Conservation (phyloP, 2,888 invertebrate genomes). For the Ophion slaviceki region DNA sequence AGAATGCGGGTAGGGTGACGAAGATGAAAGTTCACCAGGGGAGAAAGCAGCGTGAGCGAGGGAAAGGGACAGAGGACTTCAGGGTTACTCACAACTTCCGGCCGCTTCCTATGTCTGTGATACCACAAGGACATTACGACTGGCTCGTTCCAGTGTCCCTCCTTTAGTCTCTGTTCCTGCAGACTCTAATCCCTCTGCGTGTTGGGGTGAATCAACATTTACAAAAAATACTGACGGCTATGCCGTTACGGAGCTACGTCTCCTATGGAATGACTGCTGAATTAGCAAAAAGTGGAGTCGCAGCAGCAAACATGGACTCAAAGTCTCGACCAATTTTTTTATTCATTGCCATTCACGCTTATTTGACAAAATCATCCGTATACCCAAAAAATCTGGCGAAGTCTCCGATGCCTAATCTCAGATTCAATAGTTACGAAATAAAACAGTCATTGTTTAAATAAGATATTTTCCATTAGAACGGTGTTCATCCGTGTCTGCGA, state of each 20-base stretch:
- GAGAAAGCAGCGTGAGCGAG: conserved; percentile 35
- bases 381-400: no score
- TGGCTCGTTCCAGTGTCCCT: conserved; percentile 38
- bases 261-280: not conserved
- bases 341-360: no score
- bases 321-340: no score
- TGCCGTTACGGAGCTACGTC: not conserved
- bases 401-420: no score
- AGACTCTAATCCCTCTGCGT: conserved; percentile 61
- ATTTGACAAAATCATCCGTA: no score
- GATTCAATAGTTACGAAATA: no score
- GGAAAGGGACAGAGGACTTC: conserved; percentile 37
- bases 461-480: not conserved
- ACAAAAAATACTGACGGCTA: not conserved
- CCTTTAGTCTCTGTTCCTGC: conserved; percentile 42
- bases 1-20: conserved; percentile 53
- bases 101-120: conserved; percentile 52
- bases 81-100: conserved; percentile 65
- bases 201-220: conserved; percentile 3
- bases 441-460: not conserved
- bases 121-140: conserved; percentile 62
- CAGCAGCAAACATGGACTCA: no score
- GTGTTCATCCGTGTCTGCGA: not conserved
- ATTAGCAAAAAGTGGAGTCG: not conserved
- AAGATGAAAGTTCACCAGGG: conserved; percentile 57